Conservation (phyloP, 2,888 invertebrate species). For the Acrobasis repandana region DNA sequence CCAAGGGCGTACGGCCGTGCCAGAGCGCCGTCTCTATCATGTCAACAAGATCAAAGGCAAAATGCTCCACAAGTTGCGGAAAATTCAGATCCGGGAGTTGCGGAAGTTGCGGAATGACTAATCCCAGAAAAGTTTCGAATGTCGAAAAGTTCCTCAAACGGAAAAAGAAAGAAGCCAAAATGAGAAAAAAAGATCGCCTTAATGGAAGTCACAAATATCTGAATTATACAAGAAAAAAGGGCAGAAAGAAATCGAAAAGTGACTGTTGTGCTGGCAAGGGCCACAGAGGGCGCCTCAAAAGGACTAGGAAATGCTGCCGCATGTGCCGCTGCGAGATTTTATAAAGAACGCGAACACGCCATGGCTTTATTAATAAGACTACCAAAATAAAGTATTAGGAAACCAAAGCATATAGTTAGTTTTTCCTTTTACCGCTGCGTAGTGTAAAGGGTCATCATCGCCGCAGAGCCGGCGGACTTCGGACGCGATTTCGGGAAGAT, state of each 20-base stretch:
- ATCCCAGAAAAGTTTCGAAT: conserved; percentile 42
- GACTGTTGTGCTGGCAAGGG: conserved; percentile 67
- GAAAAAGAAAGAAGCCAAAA: conserved; percentile 56
- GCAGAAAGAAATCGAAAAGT: conserved; percentile 35
- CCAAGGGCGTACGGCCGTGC: conserved; percentile 59
- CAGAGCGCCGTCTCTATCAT: conserved; percentile 69
- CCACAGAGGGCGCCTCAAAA: conserved; percentile 61
- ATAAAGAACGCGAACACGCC: background rate
- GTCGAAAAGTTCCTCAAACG: conserved; percentile 56
- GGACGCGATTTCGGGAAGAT: too few relatives aligned
- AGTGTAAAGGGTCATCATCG: too few relatives aligned
- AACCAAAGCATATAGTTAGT: background rate
- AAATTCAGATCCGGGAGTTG: background rate
- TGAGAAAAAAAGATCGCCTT: conserved; percentile 55
- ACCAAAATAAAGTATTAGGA: background rate
- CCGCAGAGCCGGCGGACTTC: too few relatives aligned
- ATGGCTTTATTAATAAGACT: background rate
- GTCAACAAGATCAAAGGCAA: conserved; percentile 56
- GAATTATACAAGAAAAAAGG: conserved; percentile 50
- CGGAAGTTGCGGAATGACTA: background rate
- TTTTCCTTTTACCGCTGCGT: background rate
- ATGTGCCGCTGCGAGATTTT: background rate
- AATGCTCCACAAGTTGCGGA: conserved; percentile 37
- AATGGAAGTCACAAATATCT: conserved; percentile 51
- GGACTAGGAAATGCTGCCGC: conserved; percentile 32